Evolutionary conservation across 35 echinoderm and acorn worm genomes (phyloP).

Genomic region (Ophiothrix spiculata): DNA sequence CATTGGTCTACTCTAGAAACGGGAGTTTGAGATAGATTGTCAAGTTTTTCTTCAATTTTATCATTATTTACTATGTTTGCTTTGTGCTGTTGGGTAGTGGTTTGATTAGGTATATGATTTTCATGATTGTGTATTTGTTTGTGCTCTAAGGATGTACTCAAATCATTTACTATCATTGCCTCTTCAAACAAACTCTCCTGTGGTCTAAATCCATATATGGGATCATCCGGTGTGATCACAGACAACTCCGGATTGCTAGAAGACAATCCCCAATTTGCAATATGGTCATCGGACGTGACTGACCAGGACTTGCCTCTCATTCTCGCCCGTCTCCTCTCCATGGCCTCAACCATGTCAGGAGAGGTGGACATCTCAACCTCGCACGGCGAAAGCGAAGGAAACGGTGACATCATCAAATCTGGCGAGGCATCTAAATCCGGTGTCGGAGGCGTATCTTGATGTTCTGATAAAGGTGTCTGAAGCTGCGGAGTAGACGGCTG

Average conservation of each 20-base stretch:
- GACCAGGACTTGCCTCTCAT: slow-evolving; percentile 1
- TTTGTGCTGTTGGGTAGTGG: background rate
- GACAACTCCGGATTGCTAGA: background rate
- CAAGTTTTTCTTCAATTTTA: background rate
- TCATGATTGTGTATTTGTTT: background rate
- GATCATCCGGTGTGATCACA: background rate
- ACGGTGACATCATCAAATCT: background rate
- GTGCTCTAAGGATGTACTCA: background rate
- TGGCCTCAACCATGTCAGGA: background rate
- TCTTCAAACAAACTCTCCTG: too few relatives aligned
- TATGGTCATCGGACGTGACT: background rate
- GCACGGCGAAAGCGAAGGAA: background rate
- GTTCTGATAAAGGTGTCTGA: background rate
- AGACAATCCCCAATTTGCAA: background rate
- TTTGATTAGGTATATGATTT: background rate
- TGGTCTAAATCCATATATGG: too few relatives aligned
- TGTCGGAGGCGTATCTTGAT: background rate
- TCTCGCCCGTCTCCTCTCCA: background rate
- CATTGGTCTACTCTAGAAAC: background rate
- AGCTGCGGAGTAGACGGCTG: background rate
- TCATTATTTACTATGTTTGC: background rate
- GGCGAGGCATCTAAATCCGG: background rate
- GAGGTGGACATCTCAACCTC: background rate
- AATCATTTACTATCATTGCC: background rate
- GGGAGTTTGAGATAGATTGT: background rate